These are phyloP conservation scores for Nasonovia ribisnigri DNA, from an alignment of 2,888 invertebrate genomes.

Conservation along the genomic window DNA sequence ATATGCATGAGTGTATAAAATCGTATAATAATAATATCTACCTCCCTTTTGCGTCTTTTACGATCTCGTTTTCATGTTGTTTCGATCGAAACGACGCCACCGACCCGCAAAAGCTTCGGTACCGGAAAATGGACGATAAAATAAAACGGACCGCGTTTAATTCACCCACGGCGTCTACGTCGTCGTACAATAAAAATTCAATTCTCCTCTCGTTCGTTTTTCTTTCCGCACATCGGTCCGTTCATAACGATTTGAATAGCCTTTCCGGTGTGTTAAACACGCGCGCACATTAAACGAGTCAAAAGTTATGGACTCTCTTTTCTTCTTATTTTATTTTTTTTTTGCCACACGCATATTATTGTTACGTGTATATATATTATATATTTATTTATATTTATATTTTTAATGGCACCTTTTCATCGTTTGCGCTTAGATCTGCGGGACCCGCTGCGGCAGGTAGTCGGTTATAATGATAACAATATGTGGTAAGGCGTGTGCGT, in stretches of 20 bases:
- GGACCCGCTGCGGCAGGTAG: neutral
- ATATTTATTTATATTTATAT: neutral
- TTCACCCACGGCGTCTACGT: neutral
- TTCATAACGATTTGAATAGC: slow-evolving; percentile 35
- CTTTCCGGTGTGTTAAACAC: slow-evolving; percentile 42
- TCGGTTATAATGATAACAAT: neutral
- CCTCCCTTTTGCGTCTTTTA: neutral
- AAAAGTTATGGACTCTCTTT: slow-evolving; percentile 22
- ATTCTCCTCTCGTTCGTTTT: slow-evolving; percentile 23
- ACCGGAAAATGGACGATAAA: neutral
- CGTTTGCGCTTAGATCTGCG: neutral
- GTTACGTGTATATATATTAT: neutral
- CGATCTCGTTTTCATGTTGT: slow-evolving; percentile 1
- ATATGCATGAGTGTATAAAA: neutral
- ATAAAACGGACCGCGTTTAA: slow-evolving; percentile 48
- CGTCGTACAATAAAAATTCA: slow-evolving; percentile 43
- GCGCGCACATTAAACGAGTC: neutral
- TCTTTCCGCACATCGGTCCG: neutral
- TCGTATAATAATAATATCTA: slow-evolving; percentile 14
- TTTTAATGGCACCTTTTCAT: neutral
- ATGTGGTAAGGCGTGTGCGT: neutral
- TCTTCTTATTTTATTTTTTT: neutral
- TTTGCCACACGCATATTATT: neutral
- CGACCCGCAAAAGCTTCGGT: neutral
- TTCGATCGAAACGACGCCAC: slow-evolving; percentile 2